Conservation (phyloP, 1,140 invertebrate genomes). For the Acromyrmex echinatior region DNA sequence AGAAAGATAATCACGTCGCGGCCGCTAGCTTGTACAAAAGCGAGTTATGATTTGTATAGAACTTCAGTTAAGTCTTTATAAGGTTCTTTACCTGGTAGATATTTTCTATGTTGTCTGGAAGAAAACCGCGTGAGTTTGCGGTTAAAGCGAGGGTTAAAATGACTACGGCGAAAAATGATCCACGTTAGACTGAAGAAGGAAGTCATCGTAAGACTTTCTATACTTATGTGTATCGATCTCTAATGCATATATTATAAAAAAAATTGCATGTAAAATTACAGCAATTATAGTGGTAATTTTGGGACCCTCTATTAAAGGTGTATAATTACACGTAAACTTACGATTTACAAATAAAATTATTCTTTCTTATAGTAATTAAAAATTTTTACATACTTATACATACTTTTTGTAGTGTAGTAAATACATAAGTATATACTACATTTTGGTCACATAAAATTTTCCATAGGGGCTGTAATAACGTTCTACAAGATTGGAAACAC, state of each 20-base stretch:
- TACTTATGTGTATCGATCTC: slow-evolving; percentile 77
- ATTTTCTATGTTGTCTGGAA: background rate
- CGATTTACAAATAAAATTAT: too few relatives aligned
- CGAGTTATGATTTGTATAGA: background rate
- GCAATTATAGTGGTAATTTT: too few relatives aligned
- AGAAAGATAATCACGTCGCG: background rate
- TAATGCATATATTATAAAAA: background rate
- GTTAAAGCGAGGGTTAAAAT: background rate
- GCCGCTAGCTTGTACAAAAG: background rate
- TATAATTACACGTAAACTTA: too few relatives aligned
- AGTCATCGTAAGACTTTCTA: slow-evolving; percentile 44
- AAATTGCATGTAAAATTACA: too few relatives aligned
- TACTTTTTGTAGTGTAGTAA: slow-evolving; percentile 10
- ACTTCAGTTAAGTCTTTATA: background rate
- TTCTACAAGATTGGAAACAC: slow-evolving; percentile 69
- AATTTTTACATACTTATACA: too few relatives aligned
- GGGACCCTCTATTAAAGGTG: too few relatives aligned
- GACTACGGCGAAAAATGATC: slow-evolving; percentile 39
- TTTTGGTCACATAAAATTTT: slow-evolving; percentile 74
- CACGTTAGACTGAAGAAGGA: slow-evolving; percentile 23
- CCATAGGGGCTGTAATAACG: slow-evolving; percentile 50
- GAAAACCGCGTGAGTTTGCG: background rate
- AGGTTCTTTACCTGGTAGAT: too few relatives aligned
- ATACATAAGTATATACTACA: slow-evolving; percentile 50
- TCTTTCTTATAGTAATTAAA: too few relatives aligned